A percentile compares a stretch with the other conserved stretches of the same genome.
These are phyloP conservation scores for Pseudococcus jackbeardsleyi DNA, from an alignment of 2,888 invertebrate genomes.

Conservation along the genomic window DNA sequence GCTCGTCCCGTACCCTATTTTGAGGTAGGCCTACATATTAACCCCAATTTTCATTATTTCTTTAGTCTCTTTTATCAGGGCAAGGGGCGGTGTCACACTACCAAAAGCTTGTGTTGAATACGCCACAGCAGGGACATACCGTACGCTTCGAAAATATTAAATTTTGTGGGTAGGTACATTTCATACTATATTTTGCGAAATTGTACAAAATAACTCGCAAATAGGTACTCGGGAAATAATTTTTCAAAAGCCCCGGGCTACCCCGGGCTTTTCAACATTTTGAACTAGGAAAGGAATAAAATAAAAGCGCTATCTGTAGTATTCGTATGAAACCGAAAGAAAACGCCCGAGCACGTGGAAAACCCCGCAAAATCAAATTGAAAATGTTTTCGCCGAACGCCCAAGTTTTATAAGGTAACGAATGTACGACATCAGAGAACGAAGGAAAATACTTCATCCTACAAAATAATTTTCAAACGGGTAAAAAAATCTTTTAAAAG, in stretches of 20 bases:
- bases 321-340: not conserved
- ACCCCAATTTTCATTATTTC: too few relatives aligned
- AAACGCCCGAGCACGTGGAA: conserved; percentile 1
- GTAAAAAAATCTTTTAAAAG: not conserved
- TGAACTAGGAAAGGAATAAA: not conserved
- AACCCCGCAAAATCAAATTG: not conserved
- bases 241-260: not conserved
- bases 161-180: too few relatives aligned
- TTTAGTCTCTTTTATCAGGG: too few relatives aligned
- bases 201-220: not conserved
- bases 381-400: not conserved
- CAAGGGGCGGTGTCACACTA: too few relatives aligned
- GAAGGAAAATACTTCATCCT: not conserved
- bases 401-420: not conserved
- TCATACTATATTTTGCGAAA: too few relatives aligned
- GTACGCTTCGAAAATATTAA: too few relatives aligned
- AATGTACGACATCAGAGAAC: not conserved
- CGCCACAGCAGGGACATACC: too few relatives aligned
- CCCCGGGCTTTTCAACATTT: too few relatives aligned
- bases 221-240: not conserved
- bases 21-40: too few relatives aligned
- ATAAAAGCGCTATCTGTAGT: not conserved
- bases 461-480: not conserved
- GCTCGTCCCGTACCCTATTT: too few relatives aligned
- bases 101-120: too few relatives aligned